Base-by-base conservation (phyloP, 2,113 vertebrate genomes). In the Neogobius melanostomus region DNA sequence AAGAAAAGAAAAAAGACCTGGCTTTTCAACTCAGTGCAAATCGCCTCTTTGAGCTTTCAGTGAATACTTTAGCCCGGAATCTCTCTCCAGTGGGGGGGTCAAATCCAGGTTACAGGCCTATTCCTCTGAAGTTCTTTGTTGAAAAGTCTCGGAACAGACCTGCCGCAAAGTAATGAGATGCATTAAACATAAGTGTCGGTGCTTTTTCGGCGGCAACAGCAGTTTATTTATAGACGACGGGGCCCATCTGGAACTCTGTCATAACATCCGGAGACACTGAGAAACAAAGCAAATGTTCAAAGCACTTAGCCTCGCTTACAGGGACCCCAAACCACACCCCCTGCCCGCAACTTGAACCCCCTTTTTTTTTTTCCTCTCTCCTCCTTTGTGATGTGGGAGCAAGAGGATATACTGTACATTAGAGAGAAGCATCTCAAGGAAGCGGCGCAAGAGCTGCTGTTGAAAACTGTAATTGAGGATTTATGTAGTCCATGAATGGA, bases 161-260 rank as follows among this genome's bases (percentile, higher is more conserved):
- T 63, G 69, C 16, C 16, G 45, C 44, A 74, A 82, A 78, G 56
- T 70, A 81, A 83, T 81, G 72, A 76, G 49, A 74, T 85, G 78
- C 78, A 83, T 76, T 73, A 84, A 79, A 75, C 80, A 83, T 71
- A 76, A 8, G 74, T 80, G 80, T 72, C 66, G 74, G 73, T 80
- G 80, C 74, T 68, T 57, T 82, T 82, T 80, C 74, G 69, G 61
- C 66, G 57, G 64, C 2, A n/a, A 60, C 46, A 46, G 10, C 11
- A 0, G 11, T 70, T 83, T 86, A 83, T 89, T 89, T 83, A 79
- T 83, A 83, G 84, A 69, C 7, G 84, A 71, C 10, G 36, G 66
- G 43, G 14, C 73, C 82, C 84, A 84, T 85, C 82, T 87, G 82
- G 81, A 21, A 72, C 70, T 81, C 72, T 84, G 82, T 87, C 84